Conservation (phyloP, 2,888 invertebrate genomes). For the Eupeodes latifasciatus region DNA sequence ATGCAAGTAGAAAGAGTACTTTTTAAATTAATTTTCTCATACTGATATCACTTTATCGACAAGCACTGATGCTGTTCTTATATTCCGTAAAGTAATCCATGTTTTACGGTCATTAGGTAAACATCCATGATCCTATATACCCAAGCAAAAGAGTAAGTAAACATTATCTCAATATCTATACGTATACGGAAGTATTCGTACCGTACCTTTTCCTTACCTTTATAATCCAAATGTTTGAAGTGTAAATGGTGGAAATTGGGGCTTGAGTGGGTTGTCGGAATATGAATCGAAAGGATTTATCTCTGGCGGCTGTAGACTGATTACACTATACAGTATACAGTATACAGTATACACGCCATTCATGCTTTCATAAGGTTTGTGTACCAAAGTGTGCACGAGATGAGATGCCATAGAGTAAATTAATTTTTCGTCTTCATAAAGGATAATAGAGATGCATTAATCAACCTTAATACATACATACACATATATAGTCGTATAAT, state of each 20-base stretch:
- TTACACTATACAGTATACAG: neutral
- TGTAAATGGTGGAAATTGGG: neutral
- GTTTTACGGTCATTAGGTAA: conserved; percentile 27
- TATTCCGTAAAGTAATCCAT: conserved; percentile 1
- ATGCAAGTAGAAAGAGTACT: neutral
- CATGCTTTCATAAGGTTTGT: neutral
- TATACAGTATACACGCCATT: neutral
- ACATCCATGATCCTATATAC: conserved; percentile 1
- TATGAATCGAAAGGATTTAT: conserved; percentile 12
- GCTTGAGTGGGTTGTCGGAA: neutral
- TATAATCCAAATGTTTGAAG: conserved; percentile 16
- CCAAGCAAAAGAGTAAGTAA: conserved; percentile 18
- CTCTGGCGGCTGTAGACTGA: neutral
- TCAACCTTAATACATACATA: neutral
- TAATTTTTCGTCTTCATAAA: conserved; percentile 14
- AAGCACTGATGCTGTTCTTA: neutral
- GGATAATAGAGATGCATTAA: conserved; percentile 25
- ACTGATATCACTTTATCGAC: neutral
- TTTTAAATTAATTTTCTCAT: conserved; percentile 1
- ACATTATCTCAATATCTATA: conserved; percentile 4
- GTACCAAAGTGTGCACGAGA: neutral
- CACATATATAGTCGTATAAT: no score
- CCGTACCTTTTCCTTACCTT: no score
- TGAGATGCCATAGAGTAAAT: neutral
- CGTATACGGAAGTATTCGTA: no score